Percentiles rank a stretch among this genome's conserved stretches.
Evolutionary conservation across 64 coral and sea anemone genomes (phyloP).

Genomic region (Trachythela sp.): DNA sequence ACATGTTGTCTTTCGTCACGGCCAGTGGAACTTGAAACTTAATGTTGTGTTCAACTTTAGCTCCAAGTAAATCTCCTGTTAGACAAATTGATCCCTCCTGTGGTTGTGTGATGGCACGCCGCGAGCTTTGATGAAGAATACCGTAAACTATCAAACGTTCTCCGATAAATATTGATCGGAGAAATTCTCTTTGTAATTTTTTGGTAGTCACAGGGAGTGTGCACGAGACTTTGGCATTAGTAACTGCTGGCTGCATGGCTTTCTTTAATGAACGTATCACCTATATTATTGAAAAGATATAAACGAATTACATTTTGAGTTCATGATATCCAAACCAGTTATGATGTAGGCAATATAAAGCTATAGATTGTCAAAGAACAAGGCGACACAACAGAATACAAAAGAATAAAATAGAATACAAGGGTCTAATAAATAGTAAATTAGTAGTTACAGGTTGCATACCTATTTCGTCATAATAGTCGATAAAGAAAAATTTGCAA

Average conservation of each 20-base stretch:
- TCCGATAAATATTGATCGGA: background rate
- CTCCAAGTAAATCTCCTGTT: background rate
- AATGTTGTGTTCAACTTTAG: background rate
- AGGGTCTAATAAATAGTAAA: too few species aligned
- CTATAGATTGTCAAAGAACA: too few species aligned
- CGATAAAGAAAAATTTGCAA: too few species aligned
- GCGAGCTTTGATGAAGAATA: background rate
- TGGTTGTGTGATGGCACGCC: background rate
- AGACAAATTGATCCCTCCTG: background rate
- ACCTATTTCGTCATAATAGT: too few species aligned
- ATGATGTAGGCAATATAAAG: too few species aligned
- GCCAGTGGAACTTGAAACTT: background rate
- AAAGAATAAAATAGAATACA: too few species aligned
- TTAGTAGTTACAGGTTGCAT: too few species aligned
- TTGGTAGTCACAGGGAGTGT: background rate
- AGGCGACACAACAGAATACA: too few species aligned
- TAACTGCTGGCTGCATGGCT: conserved; percentile 18
- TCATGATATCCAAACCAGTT: too few species aligned
- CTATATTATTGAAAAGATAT: too few species aligned
- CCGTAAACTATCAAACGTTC: conserved; percentile 2
- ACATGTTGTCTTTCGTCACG: background rate
- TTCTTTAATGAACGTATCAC: conserved; percentile 3
- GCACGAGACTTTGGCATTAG: background rate
- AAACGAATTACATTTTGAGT: too few species aligned
- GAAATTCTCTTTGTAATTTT: too few species aligned